phyloP scores from a whole-genome alignment of 2,888 invertebrate genomes.

The Chironomus riparius region DNA sequence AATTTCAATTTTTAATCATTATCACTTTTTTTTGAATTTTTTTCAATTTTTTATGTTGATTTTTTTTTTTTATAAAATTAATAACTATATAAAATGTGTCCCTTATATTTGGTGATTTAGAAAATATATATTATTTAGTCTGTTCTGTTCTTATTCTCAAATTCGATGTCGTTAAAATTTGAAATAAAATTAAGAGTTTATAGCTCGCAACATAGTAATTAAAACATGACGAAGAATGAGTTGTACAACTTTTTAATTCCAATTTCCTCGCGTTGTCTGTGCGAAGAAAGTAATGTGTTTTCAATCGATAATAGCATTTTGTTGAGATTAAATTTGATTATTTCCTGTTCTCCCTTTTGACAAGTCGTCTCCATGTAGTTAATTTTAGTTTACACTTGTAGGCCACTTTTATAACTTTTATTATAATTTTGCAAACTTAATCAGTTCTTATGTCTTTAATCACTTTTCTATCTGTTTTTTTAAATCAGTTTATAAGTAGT shows the following conservation, averaged over 20 bases:
- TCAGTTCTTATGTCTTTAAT: too few species aligned
- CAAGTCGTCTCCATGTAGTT: conserved; percentile 7
- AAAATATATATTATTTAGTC: too few species aligned
- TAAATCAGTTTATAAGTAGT: too few species aligned
- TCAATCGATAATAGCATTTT: conserved; percentile 64
- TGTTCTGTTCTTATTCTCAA: too few species aligned
- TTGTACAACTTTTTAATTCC: conserved; percentile 81
- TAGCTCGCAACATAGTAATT: conserved; percentile 42
- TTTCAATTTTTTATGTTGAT: background rate
- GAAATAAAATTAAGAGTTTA: background rate
- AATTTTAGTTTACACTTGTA: background rate
- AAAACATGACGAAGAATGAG: conserved; percentile 79
- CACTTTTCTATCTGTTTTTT: too few species aligned
- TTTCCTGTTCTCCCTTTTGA: background rate
- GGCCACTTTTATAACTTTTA: conserved; percentile 17
- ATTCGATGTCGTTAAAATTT: background rate
- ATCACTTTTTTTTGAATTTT: too few species aligned
- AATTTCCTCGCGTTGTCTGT: conserved; percentile 73
- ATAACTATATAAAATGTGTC: too few species aligned
- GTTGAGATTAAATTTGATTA: conserved; percentile 35
- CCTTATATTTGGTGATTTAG: background rate
- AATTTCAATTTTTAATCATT: too few species aligned
- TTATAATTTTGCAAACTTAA: too few species aligned
- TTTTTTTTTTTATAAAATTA: too few species aligned
- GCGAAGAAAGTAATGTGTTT: conserved; percentile 68